Base-by-base conservation (phyloP, 2,888 invertebrate genomes). In the Brachypalpus laphriformis region DNA sequence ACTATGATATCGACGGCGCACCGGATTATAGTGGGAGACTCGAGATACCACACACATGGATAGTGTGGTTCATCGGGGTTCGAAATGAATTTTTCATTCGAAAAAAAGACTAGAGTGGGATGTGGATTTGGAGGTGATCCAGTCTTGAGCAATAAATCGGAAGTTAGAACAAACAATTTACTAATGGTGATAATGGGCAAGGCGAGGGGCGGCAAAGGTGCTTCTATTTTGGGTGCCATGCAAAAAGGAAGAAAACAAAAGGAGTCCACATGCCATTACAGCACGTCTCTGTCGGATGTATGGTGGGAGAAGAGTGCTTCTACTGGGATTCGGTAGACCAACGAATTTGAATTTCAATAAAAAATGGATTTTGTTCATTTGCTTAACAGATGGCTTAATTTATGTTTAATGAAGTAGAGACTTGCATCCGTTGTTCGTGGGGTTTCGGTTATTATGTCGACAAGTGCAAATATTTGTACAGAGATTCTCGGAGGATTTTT, bases 111-210 rank as follows among this genome's bases (percentile, higher is more conserved):
- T 16, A n/a, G 7, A 45, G 7, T 22, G 28, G 66, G 37, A 25
- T 34, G 7, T 22, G 28, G 66, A 45, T 34, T 34, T 54, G n/a
- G 31, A 22, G 49, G 11, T 42, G 57, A 45, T 34, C 68, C 18
- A 74, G 65, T 70, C 81, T 66, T 71, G 70, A 81, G 71, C 75
- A 71, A 76, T 65, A 81, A 85, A 75, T 80, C 81, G 75, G 75
- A 85, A 81, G 80, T 71, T 76, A 81, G 85, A 85, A 81, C 86
- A 86, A 86, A 82, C 86, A 82, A 86, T 86, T 77, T 82, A 66
- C 86, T 86, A 82, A 86, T 82, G 68, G 82, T 59, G 81, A 71
- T 81, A 81, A 85, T 85, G 70, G 85, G 54, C 47, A 71, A 54
- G 47, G 66, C 14, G 49, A 25, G 16, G 9, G 40, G n/a, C 45